These are phyloP conservation scores for Ophthalmotilapia sp. DNA, from an alignment of 2,113 vertebrate species.

Conservation along the genomic window DNA sequence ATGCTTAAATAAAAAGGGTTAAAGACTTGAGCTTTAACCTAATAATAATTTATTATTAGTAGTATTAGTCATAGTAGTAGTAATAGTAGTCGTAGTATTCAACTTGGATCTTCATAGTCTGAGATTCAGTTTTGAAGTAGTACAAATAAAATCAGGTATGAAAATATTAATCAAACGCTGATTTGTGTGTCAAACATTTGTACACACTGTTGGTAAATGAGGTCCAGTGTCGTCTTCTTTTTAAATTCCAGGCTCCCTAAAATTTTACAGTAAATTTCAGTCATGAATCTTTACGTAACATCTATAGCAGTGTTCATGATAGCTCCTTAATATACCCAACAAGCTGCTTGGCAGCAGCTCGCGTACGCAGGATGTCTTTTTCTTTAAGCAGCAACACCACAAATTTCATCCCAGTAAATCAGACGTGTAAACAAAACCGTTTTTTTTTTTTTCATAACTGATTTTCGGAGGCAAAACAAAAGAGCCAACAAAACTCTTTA, in stretches of 20 bases:
- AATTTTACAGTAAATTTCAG: not conserved
- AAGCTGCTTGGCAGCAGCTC: not conserved
- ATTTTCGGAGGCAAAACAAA: slow-evolving; percentile 38
- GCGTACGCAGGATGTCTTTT: not conserved
- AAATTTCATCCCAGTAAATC: slow-evolving; percentile 15
- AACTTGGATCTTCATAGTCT: not conserved
- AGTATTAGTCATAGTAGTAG: not conserved
- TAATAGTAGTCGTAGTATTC: not conserved
- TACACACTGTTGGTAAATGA: not conserved
- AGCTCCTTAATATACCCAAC: not conserved
- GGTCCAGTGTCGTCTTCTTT: not conserved
- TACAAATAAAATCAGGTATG: not conserved
- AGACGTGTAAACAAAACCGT: slow-evolving; percentile 38
- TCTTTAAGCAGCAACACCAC: not conserved
- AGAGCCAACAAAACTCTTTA: slow-evolving; percentile 39
- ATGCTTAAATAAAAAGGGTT: not conserved
- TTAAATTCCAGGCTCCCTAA: not conserved
- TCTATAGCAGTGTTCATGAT: not conserved
- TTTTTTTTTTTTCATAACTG: slow-evolving; percentile 23
- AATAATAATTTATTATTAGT: not conserved
- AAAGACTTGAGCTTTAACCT: not conserved
- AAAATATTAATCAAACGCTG: not conserved
- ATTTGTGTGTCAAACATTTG: not conserved
- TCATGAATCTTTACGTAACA: not conserved
- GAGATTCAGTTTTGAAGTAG: not conserved